These are phyloP conservation scores for Oreortyx pictus DNA, from an alignment of 2,797 vertebrate genomes.

Conservation along the genomic window DNA sequence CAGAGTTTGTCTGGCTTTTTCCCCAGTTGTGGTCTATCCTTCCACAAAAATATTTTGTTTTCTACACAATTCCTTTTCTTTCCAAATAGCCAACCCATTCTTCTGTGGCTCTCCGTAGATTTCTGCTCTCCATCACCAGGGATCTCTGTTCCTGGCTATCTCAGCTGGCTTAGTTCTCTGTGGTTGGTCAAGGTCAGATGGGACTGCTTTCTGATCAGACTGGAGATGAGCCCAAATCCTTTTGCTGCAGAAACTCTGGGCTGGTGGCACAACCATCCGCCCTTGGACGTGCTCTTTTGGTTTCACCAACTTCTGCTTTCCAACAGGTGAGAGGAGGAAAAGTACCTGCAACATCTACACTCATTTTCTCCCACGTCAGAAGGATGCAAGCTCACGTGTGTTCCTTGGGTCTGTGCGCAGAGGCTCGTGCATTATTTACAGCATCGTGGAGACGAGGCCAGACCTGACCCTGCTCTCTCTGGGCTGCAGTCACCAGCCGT, in stretches of 20 bases:
- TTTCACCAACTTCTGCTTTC: not conserved
- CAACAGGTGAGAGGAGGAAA: not conserved
- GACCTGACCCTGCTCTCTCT: not conserved
- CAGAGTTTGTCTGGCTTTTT: not conserved
- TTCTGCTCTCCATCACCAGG: not conserved
- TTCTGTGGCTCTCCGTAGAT: not conserved
- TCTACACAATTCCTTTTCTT: not conserved
- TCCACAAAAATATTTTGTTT: slow-evolving; percentile 18
- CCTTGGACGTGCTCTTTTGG: not conserved
- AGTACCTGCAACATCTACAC: not conserved
- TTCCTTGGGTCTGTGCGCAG: not conserved
- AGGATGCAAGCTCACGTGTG: not conserved
- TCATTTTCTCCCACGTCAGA: not conserved
- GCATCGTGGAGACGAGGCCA: slow-evolving; percentile 9
- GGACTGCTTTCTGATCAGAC: not conserved
- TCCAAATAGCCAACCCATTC: not conserved
- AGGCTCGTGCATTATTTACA: slow-evolving; percentile 51
- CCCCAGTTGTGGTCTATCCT: not conserved
- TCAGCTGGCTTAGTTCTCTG: not conserved
- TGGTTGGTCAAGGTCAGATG: slow-evolving; percentile 13
- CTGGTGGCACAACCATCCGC: not conserved
- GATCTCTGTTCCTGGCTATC: not conserved
- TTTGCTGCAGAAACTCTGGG: not conserved
- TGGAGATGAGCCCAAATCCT: not conserved
- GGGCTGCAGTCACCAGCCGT: not conserved